Evolutionary conservation across 2,113 vertebrate genomes (phyloP).

Genomic region (Marcusenius ussheri): DNA sequence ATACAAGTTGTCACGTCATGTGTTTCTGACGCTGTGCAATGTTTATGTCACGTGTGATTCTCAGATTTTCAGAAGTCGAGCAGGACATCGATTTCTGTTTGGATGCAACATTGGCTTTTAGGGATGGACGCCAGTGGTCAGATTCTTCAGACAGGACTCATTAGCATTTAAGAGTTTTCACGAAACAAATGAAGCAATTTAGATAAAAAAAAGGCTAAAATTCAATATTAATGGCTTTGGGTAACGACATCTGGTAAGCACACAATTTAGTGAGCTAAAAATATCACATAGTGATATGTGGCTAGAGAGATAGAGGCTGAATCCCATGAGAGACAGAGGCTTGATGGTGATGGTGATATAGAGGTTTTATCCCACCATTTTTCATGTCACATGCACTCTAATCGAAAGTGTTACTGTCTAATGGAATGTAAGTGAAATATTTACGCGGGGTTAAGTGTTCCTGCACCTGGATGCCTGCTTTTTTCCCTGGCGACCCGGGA

Average conservation of each 20-base stretch:
- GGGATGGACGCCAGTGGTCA: background rate
- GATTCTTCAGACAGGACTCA: background rate
- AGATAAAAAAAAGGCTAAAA: background rate
- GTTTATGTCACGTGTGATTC: background rate
- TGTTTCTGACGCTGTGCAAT: background rate
- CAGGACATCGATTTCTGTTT: background rate
- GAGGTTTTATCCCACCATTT: background rate
- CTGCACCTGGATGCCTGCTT: slow-evolving; percentile 26
- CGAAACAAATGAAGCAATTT: background rate
- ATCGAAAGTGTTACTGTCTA: slow-evolving; percentile 11
- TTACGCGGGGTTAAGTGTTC: slow-evolving; percentile 27
- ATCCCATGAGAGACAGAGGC: background rate
- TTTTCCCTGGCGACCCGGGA: background rate
- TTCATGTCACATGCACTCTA: slow-evolving; percentile 13
- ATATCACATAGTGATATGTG: background rate
- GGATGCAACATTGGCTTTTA: background rate
- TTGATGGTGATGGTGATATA: background rate
- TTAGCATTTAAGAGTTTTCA: background rate
- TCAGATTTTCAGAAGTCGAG: background rate
- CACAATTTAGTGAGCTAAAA: slow-evolving; percentile 4
- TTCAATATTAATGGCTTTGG: slow-evolving; percentile 6
- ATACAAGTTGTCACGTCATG: background rate
- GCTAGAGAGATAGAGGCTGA: background rate
- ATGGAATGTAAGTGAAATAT: slow-evolving; percentile 30
- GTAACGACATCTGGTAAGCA: slow-evolving; percentile 6